phyloP scores from a whole-genome alignment of 2,113 vertebrate species.

The Aegithalos caudatus region DNA sequence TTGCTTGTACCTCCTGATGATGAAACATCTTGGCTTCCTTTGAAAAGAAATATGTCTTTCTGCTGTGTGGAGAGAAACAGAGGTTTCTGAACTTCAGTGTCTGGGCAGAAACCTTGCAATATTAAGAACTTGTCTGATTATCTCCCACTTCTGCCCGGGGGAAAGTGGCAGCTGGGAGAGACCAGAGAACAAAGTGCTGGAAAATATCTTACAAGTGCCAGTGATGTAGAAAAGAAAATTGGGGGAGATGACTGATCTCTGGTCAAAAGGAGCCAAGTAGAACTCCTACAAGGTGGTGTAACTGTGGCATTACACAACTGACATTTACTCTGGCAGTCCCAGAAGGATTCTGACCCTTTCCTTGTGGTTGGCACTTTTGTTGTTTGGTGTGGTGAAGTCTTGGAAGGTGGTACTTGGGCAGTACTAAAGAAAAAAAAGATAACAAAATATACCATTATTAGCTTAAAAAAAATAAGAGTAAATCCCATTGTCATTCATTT shows the following conservation, averaged over 20 bases:
- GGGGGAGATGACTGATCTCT: not conserved
- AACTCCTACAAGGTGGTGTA: not conserved
- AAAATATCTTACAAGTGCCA: conserved; percentile 27
- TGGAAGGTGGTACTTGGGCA: not conserved
- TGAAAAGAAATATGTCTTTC: not conserved
- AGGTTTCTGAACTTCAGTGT: not conserved
- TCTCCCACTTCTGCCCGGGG: not conserved
- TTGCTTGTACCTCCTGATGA: conserved; percentile 3
- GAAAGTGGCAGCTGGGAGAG: conserved; percentile 23
- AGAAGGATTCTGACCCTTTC: not conserved
- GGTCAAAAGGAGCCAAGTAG: not conserved
- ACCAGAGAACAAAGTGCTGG: not conserved
- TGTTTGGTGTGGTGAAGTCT: not conserved
- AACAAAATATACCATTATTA: not conserved
- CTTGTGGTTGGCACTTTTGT: not conserved
- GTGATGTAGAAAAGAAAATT: not conserved
- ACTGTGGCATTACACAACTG: not conserved
- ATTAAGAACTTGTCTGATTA: not conserved
- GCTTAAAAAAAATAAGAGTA: not conserved
- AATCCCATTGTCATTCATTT: not conserved
- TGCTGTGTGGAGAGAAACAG: not conserved
- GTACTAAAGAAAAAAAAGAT: not conserved
- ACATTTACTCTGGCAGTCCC: not conserved
- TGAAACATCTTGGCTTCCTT: conserved; percentile 9
- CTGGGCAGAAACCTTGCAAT: not conserved